These are phyloP conservation scores for Camelus bactrianus DNA, from an alignment of 2,113 vertebrate species.

Conservation along the genomic window DNA sequence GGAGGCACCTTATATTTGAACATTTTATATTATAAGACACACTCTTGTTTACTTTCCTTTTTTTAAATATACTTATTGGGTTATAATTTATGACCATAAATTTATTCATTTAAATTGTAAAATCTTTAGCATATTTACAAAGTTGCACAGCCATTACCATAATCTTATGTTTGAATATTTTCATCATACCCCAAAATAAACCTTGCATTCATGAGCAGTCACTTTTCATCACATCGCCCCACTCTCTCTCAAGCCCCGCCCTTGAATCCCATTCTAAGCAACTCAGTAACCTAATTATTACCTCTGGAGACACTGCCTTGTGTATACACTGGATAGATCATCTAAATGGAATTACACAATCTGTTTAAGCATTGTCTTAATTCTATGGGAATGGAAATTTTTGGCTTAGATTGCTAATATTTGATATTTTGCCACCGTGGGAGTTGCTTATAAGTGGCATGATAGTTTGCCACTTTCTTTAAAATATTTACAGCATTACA, in stretches of 20 bases:
- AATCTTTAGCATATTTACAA: not conserved
- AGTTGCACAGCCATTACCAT: not conserved
- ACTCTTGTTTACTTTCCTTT: not conserved
- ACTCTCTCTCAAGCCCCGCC: accelerated
- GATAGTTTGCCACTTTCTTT: not conserved
- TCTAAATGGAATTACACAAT: not conserved
- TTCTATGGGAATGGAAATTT: not conserved
- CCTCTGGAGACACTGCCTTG: not conserved
- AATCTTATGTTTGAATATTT: not conserved
- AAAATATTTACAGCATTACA: not conserved
- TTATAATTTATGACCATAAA: not conserved
- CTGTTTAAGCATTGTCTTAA: not conserved
- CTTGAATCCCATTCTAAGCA: not conserved
- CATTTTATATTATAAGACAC: not conserved
- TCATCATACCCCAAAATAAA: not conserved
- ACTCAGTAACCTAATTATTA: not conserved
- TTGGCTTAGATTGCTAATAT: not conserved
- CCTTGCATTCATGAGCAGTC: not conserved
- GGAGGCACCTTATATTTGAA: not conserved
- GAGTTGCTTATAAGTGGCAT: not conserved
- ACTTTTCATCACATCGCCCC: not conserved
- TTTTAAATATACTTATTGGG: not conserved
- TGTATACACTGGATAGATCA: not conserved
- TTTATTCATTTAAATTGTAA: not conserved
- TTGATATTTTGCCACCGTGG: not conserved